Percentiles rank a stretch among this genome's conserved stretches.
Evolutionary conservation across 2,888 invertebrate species (phyloP).

Genomic region (Eueremaeus valkanovi): DNA sequence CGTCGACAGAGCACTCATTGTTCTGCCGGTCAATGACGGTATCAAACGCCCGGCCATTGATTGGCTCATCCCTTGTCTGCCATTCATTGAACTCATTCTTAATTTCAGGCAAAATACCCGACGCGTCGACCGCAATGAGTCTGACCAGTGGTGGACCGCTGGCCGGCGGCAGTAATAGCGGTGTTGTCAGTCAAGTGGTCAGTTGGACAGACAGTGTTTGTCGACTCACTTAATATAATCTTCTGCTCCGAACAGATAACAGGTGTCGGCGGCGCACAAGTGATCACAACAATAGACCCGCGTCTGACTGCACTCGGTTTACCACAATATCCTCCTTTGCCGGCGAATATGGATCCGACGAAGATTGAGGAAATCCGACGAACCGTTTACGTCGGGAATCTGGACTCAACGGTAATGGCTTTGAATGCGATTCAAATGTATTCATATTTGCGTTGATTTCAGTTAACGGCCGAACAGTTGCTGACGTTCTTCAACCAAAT

Average conservation of each 20-base stretch:
- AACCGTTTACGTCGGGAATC: slow-evolving; percentile 79
- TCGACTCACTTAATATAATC: slow-evolving; percentile 76
- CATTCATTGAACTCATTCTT: background rate
- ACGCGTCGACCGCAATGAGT: slow-evolving; percentile 39
- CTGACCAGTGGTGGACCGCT: slow-evolving; percentile 35
- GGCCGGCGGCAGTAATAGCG: slow-evolving; percentile 38
- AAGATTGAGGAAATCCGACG: slow-evolving; percentile 94
- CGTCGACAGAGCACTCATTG: slow-evolving; percentile 92
- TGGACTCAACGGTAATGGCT: slow-evolving; percentile 65
- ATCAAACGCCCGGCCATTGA: slow-evolving; percentile 46
- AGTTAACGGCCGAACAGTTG: slow-evolving; percentile 67
- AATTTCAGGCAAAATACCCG: slow-evolving; percentile 41
- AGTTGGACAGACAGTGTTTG: background rate
- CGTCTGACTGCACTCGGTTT: slow-evolving; percentile 73
- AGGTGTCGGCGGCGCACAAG: slow-evolving; percentile 73
- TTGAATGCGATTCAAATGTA: background rate
- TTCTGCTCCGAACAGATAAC: no score
- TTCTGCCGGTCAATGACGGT: slow-evolving; percentile 74
- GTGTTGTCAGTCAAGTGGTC: slow-evolving; percentile 63
- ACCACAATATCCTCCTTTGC: slow-evolving; percentile 84
- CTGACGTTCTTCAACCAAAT: slow-evolving; percentile 79
- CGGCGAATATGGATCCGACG: slow-evolving; percentile 77
- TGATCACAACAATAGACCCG: slow-evolving; percentile 86
- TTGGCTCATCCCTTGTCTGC: background rate
- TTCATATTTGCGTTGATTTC: slow-evolving; percentile 47